Evolutionary conservation across 2,888 invertebrate species (phyloP).

Genomic region (Aspidiotus rigidus): DNA sequence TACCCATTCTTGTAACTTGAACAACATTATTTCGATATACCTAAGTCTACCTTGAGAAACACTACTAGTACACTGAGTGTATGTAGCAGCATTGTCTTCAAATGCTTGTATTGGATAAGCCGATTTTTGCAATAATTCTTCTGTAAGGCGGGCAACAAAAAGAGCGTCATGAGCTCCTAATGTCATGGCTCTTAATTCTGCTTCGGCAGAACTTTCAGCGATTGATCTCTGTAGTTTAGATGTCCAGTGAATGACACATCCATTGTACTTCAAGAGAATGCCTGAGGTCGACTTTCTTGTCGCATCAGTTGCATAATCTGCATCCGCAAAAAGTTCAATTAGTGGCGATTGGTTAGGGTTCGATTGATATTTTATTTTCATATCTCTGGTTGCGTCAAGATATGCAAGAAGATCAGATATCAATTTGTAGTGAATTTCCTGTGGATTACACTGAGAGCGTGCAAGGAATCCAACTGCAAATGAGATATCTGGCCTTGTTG

Average conservation of each 20-base stretch:
- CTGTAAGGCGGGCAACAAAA: too few species aligned
- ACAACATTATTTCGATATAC: too few species aligned
- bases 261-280: conserved; percentile 36
- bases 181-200: conserved; percentile 39
- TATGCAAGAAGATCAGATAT: conserved; percentile 18
- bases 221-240: conserved; percentile 9
- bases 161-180: too few species aligned
- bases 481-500: conserved; percentile 37
- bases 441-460: conserved; percentile 38
- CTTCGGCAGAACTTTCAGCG: conserved; percentile 38
- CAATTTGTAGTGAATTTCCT: conserved; percentile 37
- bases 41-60: too few species aligned
- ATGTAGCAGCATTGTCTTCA: too few species aligned
- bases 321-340: conserved; percentile 36
- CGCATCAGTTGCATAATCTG: conserved; percentile 38
- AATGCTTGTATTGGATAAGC: too few species aligned
- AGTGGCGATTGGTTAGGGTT: conserved; percentile 5
- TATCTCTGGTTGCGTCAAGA: neutral
- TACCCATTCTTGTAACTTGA: too few species aligned
- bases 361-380: conserved; percentile 13
- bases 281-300: conserved; percentile 38
- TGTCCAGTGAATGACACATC: conserved; percentile 37
- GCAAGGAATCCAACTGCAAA: conserved; percentile 39
- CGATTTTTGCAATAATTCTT: too few species aligned
- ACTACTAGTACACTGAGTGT: too few species aligned